A percentile compares a stretch with the other conserved stretches of the same genome.
These are phyloP conservation scores for Luehdorfia chinensis DNA, from an alignment of 1,140 invertebrate species.

Conservation along the genomic window DNA sequence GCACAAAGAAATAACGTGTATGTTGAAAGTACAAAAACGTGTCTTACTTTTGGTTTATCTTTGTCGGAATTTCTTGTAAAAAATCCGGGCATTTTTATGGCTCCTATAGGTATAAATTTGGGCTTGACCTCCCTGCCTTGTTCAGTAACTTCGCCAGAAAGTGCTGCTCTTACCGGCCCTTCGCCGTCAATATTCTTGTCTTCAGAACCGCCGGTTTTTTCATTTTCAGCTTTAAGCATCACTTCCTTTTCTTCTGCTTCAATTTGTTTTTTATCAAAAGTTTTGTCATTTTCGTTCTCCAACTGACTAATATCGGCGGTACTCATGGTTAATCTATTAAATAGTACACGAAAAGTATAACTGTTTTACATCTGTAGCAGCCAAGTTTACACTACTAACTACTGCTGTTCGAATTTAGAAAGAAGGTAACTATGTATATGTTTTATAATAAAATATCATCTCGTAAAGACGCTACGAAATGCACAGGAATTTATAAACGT, in stretches of 20 bases:
- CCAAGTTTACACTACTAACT: neutral
- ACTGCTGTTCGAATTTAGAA: neutral
- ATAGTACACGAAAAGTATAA: conserved; percentile 10
- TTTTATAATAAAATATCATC: conserved; percentile 12
- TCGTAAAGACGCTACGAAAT: conserved; percentile 10
- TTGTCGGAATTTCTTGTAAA: conserved; percentile 87
- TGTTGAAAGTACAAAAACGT: no score
- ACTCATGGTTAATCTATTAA: conserved; percentile 44
- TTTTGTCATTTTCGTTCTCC: conserved; percentile 73
- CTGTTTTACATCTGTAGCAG: conserved; percentile 3
- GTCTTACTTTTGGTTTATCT: conserved; percentile 74
- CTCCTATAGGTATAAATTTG: conserved; percentile 89
- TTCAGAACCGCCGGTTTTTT: conserved; percentile 51
- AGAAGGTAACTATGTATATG: neutral
- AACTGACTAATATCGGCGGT: conserved; percentile 56
- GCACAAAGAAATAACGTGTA: no score
- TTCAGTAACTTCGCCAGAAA: conserved; percentile 78
- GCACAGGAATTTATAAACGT: conserved; percentile 5
- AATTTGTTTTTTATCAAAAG: conserved; percentile 84
- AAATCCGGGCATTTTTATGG: conserved; percentile 89
- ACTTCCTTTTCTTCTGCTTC: conserved; percentile 85
- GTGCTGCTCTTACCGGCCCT: conserved; percentile 74
- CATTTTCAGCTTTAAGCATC: conserved; percentile 82
- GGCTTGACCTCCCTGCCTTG: conserved; percentile 84
- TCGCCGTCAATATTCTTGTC: conserved; percentile 73